phyloP scores from a whole-genome alignment of 2,797 vertebrate genomes.

The Gastrophryne carolinensis region DNA sequence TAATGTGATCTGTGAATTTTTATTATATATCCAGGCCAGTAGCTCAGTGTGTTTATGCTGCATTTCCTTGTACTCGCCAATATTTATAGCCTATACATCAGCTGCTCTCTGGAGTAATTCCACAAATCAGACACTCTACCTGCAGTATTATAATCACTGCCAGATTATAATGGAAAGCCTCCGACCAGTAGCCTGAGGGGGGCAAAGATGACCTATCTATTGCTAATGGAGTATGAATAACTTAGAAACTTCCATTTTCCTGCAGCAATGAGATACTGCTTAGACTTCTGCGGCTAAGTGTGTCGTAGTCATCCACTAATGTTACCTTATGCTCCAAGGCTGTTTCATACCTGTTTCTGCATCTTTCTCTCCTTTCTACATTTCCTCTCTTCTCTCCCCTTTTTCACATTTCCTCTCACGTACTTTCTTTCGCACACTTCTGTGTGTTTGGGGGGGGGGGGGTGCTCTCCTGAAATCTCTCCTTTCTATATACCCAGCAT shows the following conservation, averaged over 20 bases:
- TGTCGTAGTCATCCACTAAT: neutral
- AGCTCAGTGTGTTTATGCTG: slow-evolving; percentile 4
- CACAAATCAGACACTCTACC: slow-evolving; percentile 10
- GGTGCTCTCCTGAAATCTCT: no score
- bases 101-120: slow-evolving; percentile 14
- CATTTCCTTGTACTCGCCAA: slow-evolving; percentile 5
- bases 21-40: slow-evolving; percentile 10
- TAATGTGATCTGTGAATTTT: slow-evolving; percentile 33
- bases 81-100: slow-evolving; percentile 18
- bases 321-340: no score
- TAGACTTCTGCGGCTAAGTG: neutral
- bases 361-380: no score
- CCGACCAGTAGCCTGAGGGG: slow-evolving; percentile 2
- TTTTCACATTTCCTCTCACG: no score
- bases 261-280: neutral
- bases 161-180: neutral
- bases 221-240: neutral
- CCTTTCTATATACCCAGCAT: no score
- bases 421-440: no score
- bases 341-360: no score
- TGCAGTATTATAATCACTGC: neutral
- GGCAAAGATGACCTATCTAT: neutral
- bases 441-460: no score
- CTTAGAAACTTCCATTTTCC: neutral
- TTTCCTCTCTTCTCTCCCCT: no score